Percentiles rank a stretch among this genome's conserved stretches.
Conservation (phyloP, 2,113 vertebrate species). For the Condylura cristata region DNA sequence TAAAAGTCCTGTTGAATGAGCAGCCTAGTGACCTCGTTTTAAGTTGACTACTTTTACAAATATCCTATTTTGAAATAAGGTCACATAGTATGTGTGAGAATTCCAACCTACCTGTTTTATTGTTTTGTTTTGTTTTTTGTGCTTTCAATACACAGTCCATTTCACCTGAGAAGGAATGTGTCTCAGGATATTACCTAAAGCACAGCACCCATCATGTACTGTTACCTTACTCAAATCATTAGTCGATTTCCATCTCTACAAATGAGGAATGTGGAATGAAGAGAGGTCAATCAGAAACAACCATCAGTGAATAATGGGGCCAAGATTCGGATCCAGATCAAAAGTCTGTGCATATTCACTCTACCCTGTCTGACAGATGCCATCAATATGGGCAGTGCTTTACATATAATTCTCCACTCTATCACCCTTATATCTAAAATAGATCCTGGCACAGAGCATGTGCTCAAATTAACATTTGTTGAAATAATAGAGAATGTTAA, state of each 20-base stretch:
- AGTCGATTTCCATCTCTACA: not conserved
- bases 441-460: not conserved
- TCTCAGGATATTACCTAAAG: not conserved
- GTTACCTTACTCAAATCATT: not conserved
- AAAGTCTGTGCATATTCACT: not conserved
- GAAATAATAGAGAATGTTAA: not conserved
- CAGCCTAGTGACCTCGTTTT: not conserved
- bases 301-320: not conserved
- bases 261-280: not conserved
- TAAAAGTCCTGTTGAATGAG: not conserved
- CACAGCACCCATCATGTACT: not conserved
- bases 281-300: not conserved
- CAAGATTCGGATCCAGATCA: not conserved
- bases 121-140: not conserved
- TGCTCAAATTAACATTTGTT: not conserved
- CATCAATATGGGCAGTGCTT: not conserved
- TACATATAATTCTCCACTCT: not conserved
- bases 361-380: not conserved
- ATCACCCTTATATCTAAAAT: not conserved
- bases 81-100: not conserved
- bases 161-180: not conserved
- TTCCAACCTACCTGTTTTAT: not conserved
- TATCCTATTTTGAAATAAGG: not conserved
- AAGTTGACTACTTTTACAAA: not conserved
- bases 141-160: not conserved